phyloP scores from a whole-genome alignment of 2,888 invertebrate species.

The Onthophagus sagittarius region DNA sequence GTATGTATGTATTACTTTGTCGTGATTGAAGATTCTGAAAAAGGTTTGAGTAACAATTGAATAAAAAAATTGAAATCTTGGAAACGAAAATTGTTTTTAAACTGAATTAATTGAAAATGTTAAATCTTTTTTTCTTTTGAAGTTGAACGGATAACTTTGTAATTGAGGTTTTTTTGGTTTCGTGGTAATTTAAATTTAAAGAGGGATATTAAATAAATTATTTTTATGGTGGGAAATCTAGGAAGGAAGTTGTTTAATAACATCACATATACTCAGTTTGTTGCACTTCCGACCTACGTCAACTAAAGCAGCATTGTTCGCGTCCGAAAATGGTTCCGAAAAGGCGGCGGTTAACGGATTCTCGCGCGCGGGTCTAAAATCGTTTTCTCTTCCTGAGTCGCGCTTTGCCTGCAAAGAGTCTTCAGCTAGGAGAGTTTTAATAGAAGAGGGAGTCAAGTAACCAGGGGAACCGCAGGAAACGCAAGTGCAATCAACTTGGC shows the following conservation, averaged over 20 bases:
- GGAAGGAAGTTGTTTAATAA: background rate
- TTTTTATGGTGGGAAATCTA: too few relatives aligned
- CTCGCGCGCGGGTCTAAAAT: background rate
- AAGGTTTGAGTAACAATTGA: too few relatives aligned
- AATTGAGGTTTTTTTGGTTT: too few relatives aligned
- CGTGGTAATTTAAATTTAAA: too few relatives aligned
- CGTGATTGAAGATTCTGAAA: too few relatives aligned
- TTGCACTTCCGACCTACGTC: background rate
- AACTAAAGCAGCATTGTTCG: background rate
- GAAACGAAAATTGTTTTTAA: too few relatives aligned
- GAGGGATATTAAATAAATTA: too few relatives aligned
- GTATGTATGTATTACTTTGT: background rate
- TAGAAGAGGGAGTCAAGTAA: background rate
- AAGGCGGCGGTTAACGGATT: background rate
- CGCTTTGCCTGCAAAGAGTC: background rate
- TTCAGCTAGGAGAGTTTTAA: background rate
- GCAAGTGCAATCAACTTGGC: constrained; percentile 23
- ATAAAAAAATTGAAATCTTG: too few relatives aligned
- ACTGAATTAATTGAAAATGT: too few relatives aligned
- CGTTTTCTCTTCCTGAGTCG: background rate
- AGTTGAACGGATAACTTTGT: too few relatives aligned
- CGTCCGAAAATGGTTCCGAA: background rate
- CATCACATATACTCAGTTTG: background rate
- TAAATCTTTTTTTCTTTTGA: too few relatives aligned
- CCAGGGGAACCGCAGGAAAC: background rate